Evolutionary conservation across 2,797 vertebrate species (phyloP).

Genomic region (Acrossocheilus fasciatus): DNA sequence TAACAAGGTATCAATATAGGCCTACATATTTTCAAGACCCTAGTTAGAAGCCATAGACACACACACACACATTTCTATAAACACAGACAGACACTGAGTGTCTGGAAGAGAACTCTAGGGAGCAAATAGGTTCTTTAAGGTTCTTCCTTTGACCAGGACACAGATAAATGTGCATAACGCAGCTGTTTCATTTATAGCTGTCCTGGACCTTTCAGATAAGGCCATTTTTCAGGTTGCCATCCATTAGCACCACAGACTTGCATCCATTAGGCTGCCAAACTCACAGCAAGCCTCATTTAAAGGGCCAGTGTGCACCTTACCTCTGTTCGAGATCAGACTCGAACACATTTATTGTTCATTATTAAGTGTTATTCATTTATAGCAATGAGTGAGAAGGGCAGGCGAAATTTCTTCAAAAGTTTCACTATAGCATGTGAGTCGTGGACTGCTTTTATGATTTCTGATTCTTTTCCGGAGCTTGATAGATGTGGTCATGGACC

Average conservation of each 20-base stretch:
- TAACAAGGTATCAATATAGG: neutral
- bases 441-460: neutral
- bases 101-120: neutral
- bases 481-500: no score
- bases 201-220: slow-evolving; percentile 79
- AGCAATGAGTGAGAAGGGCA: neutral
- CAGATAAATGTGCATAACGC: slow-evolving; percentile 75
- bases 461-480: neutral
- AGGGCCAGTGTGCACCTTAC: slow-evolving; percentile 66
- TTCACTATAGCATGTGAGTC: neutral
- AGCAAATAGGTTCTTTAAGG: slow-evolving; percentile 65
- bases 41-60: neutral
- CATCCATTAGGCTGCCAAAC: slow-evolving; percentile 76
- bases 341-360: neutral
- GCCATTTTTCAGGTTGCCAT: slow-evolving; percentile 78
- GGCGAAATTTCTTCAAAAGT: neutral
- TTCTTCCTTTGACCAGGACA: slow-evolving; percentile 68
- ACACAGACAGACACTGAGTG: neutral
- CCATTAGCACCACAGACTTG: slow-evolving; percentile 76
- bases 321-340: neutral
- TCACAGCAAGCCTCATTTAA: slow-evolving; percentile 71
- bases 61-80: neutral
- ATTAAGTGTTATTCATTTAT: neutral
- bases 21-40: neutral
- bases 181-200: slow-evolving; percentile 80